These are phyloP conservation scores for Agelas oroides DNA, from an alignment of 37 sponge, comb jelly and placozoan species.

Conservation along the genomic window DNA sequence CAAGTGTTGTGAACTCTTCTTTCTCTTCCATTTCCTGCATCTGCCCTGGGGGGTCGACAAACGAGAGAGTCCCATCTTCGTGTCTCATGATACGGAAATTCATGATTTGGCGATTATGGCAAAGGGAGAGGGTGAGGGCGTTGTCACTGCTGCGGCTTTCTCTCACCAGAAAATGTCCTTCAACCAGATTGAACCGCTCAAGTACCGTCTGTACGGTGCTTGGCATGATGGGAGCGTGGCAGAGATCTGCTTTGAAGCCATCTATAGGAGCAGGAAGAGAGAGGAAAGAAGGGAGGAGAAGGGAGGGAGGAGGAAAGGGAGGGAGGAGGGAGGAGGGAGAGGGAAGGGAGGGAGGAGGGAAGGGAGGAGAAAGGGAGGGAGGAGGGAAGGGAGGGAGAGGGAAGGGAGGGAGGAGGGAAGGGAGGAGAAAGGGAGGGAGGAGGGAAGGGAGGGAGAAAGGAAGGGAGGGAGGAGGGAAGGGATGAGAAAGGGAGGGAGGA, in stretches of 20 bases:
- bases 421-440: too few relatives aligned
- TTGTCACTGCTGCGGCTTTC: constrained; percentile 54
- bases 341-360: too few relatives aligned
- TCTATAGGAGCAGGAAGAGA: background rate
- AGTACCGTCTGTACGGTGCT: constrained; percentile 13
- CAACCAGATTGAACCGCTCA: background rate
- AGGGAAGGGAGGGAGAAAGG: too few relatives aligned
- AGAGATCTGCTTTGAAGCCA: constrained; percentile 22
- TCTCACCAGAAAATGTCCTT: constrained; percentile 57
- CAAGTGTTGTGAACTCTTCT: background rate
- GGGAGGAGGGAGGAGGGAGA: too few relatives aligned
- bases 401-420: too few relatives aligned
- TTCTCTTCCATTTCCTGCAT: background rate
- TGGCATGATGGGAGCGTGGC: constrained; percentile 53
- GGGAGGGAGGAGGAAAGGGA: too few relatives aligned
- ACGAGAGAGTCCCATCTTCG: constrained; percentile 3
- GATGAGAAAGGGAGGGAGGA: too few relatives aligned
- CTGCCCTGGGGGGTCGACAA: background rate
- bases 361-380: too few relatives aligned
- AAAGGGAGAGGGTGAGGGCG: constrained; percentile 59
- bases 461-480: too few relatives aligned
- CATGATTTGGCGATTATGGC: constrained; percentile 6
- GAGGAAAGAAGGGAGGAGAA: too few relatives aligned
- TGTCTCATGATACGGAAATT: constrained; percentile 26
- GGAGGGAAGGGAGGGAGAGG: too few relatives aligned